Base-by-base conservation (phyloP, 2,797 vertebrate species). In the Semotilus atromaculatus region DNA sequence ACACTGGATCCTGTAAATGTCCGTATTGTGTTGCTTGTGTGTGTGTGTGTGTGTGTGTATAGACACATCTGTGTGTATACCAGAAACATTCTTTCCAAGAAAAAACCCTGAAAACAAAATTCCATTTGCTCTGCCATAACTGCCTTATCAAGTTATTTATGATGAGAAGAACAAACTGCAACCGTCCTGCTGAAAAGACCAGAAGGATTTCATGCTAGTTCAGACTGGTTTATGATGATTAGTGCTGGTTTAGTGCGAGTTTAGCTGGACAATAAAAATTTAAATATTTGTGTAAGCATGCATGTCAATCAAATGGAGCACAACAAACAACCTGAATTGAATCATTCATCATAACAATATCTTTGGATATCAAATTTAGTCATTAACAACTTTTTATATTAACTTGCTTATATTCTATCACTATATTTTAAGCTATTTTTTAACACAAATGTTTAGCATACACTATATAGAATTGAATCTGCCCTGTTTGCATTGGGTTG, bases 61-160 rank as follows among this genome's bases (percentile, higher is more conserved):
- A 53, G 2, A 68, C 48, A 53, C n/a, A 66, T 31, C 16, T 79
- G 5, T 64, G 53, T 43, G 40, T 66, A 8, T 48, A 18, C 77
- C 29, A 80, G 78, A 67, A 36, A 80, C 78, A 51, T 80, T 67
- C 43, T 67, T 67, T 80, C 78, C 21, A 53, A 70, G 64, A 80
- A 55, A 70, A 78, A 80, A 34, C 31, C 43, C 21, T 53, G 45
- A 68, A 68, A 80, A 68, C 79, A 36, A 68, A 70, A 80, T 68
- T 66, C 60, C 78, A 34, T 79, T 79, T 18, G 0, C 76, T 66
- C 74, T 77, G 74, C 53, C 76, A 31, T 43, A 21, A 29, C 26
- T 43, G 16, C 76, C 78, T 80, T 68, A 80, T 80, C 60, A 68
- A 80, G 78, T 48, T 48, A 67, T 80, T 80, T 66, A 67, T 34